Evolutionary conservation across 64 coral and sea anemone species (phyloP), one percentile per base, ranked within the genome.

Genomic region (Pocillopora damicornis): DNA sequence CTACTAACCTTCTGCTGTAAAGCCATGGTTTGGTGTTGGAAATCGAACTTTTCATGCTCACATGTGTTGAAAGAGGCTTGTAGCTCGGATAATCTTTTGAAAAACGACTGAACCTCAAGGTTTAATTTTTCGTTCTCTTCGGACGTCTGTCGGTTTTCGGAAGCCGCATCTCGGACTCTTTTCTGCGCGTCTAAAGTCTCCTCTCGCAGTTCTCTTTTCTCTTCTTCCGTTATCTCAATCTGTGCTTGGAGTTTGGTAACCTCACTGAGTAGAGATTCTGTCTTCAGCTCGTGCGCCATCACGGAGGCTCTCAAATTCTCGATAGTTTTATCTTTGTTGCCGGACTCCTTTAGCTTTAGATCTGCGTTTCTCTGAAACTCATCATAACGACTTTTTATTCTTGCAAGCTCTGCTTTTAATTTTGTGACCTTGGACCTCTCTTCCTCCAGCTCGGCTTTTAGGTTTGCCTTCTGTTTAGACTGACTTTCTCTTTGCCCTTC

Each of bases 381-480:
- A 20, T 91, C 92, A 22, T 81, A 60, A 14, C 89, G 90, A 4
- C 83, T 89, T 20, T 93, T 87, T 60, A 86, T 35, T 15, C 59
- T 79, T 4, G 76, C 76, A 6, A 96, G 59, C 6, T 96, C 91
- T 20, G 80, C 84, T 59, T 93, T 96, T 22, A 88, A 67, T 35
- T 79, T 89, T 71, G 81, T 68, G 60, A 93, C 87, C 68, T 96
- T 92, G 17, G 83, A 76, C 64, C 88, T 89, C 26, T 83, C 76
- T 34, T 96, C 94, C 78, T 96, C 91, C 59, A 96, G 87, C 77
- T 92, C 81, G 12, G 89, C 94, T 42, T 92, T 84, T 14, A 86
- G 79, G 22, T 87, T 87, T 13, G 82, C 51, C 38, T 77, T 96
- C 65, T 96, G 90, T n/a, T 89, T 88, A 30, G 89, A 85, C 1